Evolutionary conservation across 2,888 invertebrate species (phyloP), one percentile per base, ranked within the genome.

Genomic region (Amiota communis): DNA sequence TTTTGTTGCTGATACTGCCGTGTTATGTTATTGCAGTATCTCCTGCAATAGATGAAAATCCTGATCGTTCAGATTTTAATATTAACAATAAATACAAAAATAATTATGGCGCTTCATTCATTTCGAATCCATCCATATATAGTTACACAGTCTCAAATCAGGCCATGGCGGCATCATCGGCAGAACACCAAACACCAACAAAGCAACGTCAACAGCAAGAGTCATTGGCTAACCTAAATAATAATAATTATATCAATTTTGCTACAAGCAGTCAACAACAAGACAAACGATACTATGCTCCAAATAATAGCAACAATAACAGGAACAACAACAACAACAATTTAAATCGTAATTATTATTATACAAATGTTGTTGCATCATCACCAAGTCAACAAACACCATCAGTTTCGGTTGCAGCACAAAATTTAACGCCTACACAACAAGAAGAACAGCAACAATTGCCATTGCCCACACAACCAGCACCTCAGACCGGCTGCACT

Each of bases 401-500:
- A 9, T 63, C 71, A 10, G 36, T 68, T 53, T 53, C 67, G 13
- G 53, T 49, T 11, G 59, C 72, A 6, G 63, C 77, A 13, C 51
- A 47, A n/a, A 11, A 47, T 46, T 15, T 57, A 57, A 59, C 68
- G 61, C 67, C 69, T n/a, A 53, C 67, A 0, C 51, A 51, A 49
- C 15, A 48, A 17, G 10, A 67, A 20, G 20, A 13, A 10, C 65
- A 49, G n/a, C 53, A 53, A 53, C 53, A 20, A 61, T 6, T 36
- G 6, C 49, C 13, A 51, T 56, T 72, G 13, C 78, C 85, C 72
- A 86, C 87, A 15, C 87, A 86, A 69, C 82, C 84, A 20, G 84
- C 81, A 23, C 88, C 87, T 0, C 81, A 81, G 15, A 84, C 84
- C 65, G 90, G 92, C 53, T 95, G 95, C 87, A 93, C 94, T 80